Base-by-base conservation (phyloP, 2,888 invertebrate species). In the Branchellion lobata region DNA sequence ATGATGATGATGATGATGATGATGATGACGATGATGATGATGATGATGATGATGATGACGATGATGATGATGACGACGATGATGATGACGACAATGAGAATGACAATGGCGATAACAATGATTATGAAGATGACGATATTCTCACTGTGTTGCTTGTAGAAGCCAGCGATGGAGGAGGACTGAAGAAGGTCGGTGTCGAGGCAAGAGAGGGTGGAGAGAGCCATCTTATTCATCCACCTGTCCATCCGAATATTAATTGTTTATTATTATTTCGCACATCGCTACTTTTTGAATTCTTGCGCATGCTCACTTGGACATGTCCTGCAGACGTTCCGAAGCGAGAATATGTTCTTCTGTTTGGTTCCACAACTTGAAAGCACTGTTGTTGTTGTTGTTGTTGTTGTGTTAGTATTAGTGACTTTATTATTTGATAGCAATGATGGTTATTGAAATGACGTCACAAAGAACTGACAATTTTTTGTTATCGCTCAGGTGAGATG, bases 1-100 rank as follows among this genome's bases (percentile, higher is more conserved):
- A n/a, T n/a, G n/a, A 65, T 65, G 65, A 65, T 65, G 65, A 65
- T 65, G 65, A 65, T 65, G 65, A 65, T 65, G 65, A 65, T 65
- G 65, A 65, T 65, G 65, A 65, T 65, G 65, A 65, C 18, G 65
- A 65, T 65, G 65, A 65, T 65, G 29, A 65, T 65, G 65, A 65
- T 65, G 65, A 65, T 65, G 65, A 65, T 65, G 65, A 65, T 65
- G 29, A 65, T 65, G 65, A 65, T 65, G 5, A 8, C 24, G 53
- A 65, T 29, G 3, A 27, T 65, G 18, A 27, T 27, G 65, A 27
- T 65, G 3, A 27, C 18, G 18, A 27, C 11, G 65, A 27, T 65
- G 5, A 24, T 24, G 65, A 65, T 29, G 29, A 65, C 14, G 40
- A 65, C 3, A 11, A 27, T 65, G 65, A 65, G 18, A 14, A 11